These are phyloP conservation scores for Callopanchax toddi DNA, from an alignment of 2,113 vertebrate species.

Conservation along the genomic window DNA sequence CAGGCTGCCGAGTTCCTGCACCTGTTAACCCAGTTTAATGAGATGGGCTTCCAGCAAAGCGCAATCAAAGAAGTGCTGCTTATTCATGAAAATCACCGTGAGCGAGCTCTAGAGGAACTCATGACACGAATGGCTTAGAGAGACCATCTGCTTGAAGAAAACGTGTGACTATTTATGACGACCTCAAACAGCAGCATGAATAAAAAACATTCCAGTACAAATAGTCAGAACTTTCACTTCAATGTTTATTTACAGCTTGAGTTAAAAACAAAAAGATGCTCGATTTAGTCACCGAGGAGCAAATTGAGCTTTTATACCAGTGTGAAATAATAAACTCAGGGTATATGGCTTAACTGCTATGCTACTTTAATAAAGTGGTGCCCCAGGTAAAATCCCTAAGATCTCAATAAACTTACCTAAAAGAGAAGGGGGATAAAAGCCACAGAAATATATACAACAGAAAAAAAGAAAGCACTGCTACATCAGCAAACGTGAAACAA, in stretches of 20 bases:
- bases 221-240: not conserved
- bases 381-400: too few relatives aligned
- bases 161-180: too few relatives aligned
- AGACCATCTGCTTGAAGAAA: not conserved
- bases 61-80: slow-evolving; percentile 95
- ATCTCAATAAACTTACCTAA: too few relatives aligned
- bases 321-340: not conserved
- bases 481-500: slow-evolving; percentile 8
- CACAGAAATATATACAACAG: too few relatives aligned
- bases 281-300: not conserved
- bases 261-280: slow-evolving; percentile 28
- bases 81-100: slow-evolving; percentile 88
- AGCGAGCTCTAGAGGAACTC: slow-evolving; percentile 92
- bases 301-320: slow-evolving; percentile 46
- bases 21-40: slow-evolving; percentile 90
- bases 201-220: slow-evolving; percentile 1
- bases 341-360: too few relatives aligned
- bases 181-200: not conserved
- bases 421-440: too few relatives aligned
- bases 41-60: slow-evolving; percentile 96
- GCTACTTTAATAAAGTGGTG: too few relatives aligned
- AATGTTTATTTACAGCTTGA: slow-evolving; percentile 66
- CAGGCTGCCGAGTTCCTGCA: slow-evolving; percentile 92
- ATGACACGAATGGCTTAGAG: slow-evolving; percentile 81
- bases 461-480: too few relatives aligned